Evolutionary conservation across 1,140 invertebrate genomes (phyloP), one percentile per base, ranked within the genome.

Genomic region (Bombus fervidus): DNA sequence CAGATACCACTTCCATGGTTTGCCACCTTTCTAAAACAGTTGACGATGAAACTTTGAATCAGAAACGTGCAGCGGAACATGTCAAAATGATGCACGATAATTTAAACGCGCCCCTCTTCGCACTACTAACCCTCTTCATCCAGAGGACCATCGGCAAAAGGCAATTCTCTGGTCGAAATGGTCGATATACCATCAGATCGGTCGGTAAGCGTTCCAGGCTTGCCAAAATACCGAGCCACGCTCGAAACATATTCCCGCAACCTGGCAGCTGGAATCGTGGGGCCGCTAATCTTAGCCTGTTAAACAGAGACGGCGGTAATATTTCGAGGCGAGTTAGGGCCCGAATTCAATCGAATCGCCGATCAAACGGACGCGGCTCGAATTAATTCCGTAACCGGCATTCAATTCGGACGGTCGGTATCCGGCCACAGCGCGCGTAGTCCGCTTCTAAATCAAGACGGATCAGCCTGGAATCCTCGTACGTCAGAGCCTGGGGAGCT

Each of bases 391-490:
- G 81, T 66, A 83, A 83, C 69, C 66, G 64, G 47, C 82, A 79
- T 84, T 84, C 82, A 84, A 79, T 84, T 79, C 75, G 47, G 34
- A 53, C 37, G 62, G 47, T 78, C 37, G 82, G 75, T 84, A 79
- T 84, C 82, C 57, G 15, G 68, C 43, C n/a, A 39, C 37, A 22
- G 37, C 31, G 75, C 47, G 47, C 34, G 47, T 72, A 84, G 53
- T 47, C 66, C 41, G 82, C 82, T 78, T 84, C 82, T 84, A 84
- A 84, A 84, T 84, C 82, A 84, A 84, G 75, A 84, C 82, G 75
- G 82, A 84, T 84, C 82, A 84, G 75, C 64, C 75, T 59, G 82
- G 82, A 84, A 84, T 84, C 82, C 75, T 84, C 75, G 82, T 84
- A 84, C 82, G 82, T 79, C 82, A 71, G 82, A 69, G 74, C 43